Percentiles rank a stretch among this genome's conserved stretches.
These are phyloP conservation scores for Drosophila murphyi DNA, from an alignment of 1,140 invertebrate species.

Conservation along the genomic window DNA sequence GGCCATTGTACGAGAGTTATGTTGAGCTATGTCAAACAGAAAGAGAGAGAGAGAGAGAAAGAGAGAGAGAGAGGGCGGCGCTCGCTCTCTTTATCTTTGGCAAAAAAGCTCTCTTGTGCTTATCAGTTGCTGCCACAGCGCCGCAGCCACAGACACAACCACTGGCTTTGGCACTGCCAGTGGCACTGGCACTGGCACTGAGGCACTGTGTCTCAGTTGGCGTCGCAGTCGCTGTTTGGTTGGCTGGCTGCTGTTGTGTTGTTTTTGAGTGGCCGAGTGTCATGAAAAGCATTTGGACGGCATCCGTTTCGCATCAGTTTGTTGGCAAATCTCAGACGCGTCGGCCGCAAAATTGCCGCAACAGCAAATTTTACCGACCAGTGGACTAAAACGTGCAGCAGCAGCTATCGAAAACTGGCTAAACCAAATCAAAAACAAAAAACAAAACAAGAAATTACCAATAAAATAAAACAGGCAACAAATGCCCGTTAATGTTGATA, in stretches of 20 bases:
- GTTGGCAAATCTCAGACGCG: constrained; percentile 79
- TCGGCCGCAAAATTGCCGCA: constrained; percentile 59
- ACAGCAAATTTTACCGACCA: constrained; percentile 10
- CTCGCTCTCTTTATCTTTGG: constrained; percentile 9
- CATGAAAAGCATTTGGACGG: constrained; percentile 78
- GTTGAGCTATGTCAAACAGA: not conserved
- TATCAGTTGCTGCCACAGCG: constrained; percentile 61
- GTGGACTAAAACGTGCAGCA: constrained; percentile 30
- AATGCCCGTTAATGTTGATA: constrained; percentile 24
- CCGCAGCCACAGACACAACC: constrained; percentile 9
- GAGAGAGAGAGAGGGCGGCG: not conserved
- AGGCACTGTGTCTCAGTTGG: constrained; percentile 11
- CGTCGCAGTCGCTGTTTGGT: constrained; percentile 20
- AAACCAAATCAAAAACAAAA: constrained; percentile 9
- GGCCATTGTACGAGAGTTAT: not conserved
- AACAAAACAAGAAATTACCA: not conserved
- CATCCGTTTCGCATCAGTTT: constrained; percentile 81
- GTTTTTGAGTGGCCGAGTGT: constrained; percentile 51
- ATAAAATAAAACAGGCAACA: constrained; percentile 2
- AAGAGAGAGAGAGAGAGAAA: constrained; percentile 5
- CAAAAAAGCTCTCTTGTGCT: constrained; percentile 63
- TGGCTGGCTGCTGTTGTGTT: constrained; percentile 26
- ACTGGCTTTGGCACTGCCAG: constrained; percentile 9
- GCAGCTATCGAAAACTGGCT: constrained; percentile 12
- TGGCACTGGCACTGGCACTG: constrained; percentile 24